Percentiles rank a stretch among this genome's conserved stretches.
Conservation (phyloP, 2,113 vertebrate genomes). For the Monarcha castaneiventris region DNA sequence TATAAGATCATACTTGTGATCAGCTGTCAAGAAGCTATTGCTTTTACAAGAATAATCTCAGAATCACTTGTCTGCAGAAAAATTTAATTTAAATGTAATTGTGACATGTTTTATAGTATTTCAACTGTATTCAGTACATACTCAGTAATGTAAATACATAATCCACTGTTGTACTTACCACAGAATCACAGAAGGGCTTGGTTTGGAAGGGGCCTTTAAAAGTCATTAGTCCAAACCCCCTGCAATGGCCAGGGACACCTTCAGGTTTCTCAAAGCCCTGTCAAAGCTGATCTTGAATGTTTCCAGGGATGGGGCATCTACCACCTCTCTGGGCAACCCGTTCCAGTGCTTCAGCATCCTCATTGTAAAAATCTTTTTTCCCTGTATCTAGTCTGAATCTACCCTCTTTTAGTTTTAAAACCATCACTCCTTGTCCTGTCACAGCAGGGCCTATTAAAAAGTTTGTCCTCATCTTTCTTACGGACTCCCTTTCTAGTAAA, state of each 20-base stretch:
- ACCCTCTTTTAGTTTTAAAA: not conserved
- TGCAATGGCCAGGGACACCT: not conserved
- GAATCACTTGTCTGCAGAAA: not conserved
- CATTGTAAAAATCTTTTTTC: accelerated
- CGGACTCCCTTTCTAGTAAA: not conserved
- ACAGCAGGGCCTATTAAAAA: not conserved
- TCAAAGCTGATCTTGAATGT: not conserved
- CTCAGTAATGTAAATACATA: not conserved
- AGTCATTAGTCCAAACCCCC: not conserved
- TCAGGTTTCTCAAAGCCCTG: not conserved
- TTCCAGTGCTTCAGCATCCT: not conserved
- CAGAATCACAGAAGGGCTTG: not conserved
- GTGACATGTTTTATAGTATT: not conserved
- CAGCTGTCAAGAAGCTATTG: not conserved
- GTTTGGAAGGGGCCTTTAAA: not conserved
- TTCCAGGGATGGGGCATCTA: not conserved
- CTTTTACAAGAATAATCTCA: not conserved
- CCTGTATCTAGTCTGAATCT: not conserved
- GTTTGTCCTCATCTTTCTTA: not conserved
- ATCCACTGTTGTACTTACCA: not conserved
- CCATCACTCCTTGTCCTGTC: not conserved
- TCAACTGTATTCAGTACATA: not conserved
- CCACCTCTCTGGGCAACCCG: not conserved
- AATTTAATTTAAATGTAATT: not conserved
- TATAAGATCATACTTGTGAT: not conserved